A percentile compares a stretch with the other conserved stretches of the same genome.
Evolutionary conservation across 2,113 vertebrate species (phyloP).

Genomic region (Mastomys coucha): DNA sequence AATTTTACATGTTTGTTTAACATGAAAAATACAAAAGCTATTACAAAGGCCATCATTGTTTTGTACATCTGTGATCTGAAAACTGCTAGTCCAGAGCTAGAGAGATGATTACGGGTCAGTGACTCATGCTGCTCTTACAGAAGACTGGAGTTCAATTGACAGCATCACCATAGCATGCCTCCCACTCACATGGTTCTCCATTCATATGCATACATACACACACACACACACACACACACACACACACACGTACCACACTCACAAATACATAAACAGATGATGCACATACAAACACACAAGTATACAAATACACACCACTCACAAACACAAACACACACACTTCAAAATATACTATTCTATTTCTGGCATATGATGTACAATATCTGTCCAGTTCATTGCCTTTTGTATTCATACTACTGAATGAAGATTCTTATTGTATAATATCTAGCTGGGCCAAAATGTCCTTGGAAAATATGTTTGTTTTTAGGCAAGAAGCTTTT

Average conservation of each 20-base stretch:
- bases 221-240: background rate
- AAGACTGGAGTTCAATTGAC: background rate
- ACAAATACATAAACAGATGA: background rate
- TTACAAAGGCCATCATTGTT: background rate
- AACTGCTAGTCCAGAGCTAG: background rate
- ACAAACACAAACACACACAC: background rate
- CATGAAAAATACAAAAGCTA: background rate
- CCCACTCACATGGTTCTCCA: background rate
- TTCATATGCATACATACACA: background rate
- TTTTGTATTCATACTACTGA: conserved; percentile 63
- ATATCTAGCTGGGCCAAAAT: background rate
- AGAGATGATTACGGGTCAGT: background rate
- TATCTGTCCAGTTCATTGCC: background rate
- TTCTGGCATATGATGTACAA: background rate
- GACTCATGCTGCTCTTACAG: background rate
- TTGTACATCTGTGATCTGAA: background rate
- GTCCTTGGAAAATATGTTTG: background rate
- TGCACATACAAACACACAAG: background rate
- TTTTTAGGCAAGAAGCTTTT: conserved; percentile 58
- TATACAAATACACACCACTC: background rate
- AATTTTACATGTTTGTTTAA: conserved; percentile 39
- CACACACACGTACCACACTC: background rate
- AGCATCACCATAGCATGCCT: background rate
- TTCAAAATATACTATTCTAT: background rate
- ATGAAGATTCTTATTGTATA: conserved; percentile 19